Conservation (phyloP, 2,888 invertebrate genomes). For the Spodoptera littoralis region DNA sequence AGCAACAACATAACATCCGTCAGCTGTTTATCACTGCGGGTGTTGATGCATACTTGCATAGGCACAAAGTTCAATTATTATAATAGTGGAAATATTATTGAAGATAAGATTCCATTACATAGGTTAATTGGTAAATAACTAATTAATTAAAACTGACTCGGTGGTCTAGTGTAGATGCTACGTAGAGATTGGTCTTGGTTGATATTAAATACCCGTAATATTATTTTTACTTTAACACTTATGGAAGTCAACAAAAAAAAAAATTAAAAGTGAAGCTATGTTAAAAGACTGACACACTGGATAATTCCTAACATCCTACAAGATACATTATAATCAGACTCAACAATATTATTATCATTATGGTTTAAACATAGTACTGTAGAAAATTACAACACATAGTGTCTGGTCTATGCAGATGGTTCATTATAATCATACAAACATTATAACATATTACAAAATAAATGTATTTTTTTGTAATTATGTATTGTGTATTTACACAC, state of each 20-base stretch:
- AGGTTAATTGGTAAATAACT: too few relatives aligned
- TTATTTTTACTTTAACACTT: too few relatives aligned
- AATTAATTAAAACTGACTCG: too few relatives aligned
- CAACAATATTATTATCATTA: slow-evolving; percentile 22
- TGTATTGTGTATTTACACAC: background rate
- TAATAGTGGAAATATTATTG: slow-evolving; percentile 10
- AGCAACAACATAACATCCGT: slow-evolving; percentile 28
- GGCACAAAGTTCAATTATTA: slow-evolving; percentile 15
- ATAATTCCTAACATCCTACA: slow-evolving; percentile 7
- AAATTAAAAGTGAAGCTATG: too few relatives aligned
- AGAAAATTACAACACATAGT: slow-evolving; percentile 17
- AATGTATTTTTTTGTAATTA: slow-evolving; percentile 20
- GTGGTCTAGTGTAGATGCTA: too few relatives aligned
- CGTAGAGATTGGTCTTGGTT: too few relatives aligned
- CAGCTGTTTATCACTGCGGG: slow-evolving; percentile 34
- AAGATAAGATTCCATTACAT: slow-evolving; percentile 9
- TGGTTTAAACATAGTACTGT: slow-evolving; percentile 26
- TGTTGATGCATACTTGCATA: background rate
- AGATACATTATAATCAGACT: slow-evolving; percentile 19
- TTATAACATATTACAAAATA: slow-evolving; percentile 9
- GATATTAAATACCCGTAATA: too few relatives aligned
- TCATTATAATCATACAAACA: slow-evolving; percentile 19
- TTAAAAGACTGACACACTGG: background rate
- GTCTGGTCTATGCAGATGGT: background rate
- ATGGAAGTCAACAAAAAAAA: too few relatives aligned